Evolutionary conservation across 1,140 invertebrate genomes (phyloP), one percentile per base, ranked within the genome.

Genomic region (Drosophila yakuba): DNA sequence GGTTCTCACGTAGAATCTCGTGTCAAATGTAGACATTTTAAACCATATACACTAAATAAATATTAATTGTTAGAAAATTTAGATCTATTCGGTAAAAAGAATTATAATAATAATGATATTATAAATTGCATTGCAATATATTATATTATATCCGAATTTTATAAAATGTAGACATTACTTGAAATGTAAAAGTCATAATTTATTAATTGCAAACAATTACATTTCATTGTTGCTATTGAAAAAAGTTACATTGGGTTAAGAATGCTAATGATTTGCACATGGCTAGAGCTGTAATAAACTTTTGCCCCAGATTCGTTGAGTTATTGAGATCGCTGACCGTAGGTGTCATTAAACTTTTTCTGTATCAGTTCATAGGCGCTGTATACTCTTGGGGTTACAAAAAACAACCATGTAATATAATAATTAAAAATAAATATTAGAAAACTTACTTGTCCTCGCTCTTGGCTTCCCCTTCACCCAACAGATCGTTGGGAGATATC

Each of bases 341-440:
- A 95, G 44, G 95, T 95, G 85, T 96, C 94, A 59, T 94, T 93
- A 91, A 96, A 95, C 56, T 95, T 93, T 89, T 95, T 94, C 83
- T 96, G 95, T 63, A 95, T 93, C 80, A 95, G 94, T 72, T 95
- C 95, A 61, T 95, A 95, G 3, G 95, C 95, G 69, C 94, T 95
- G 41, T 95, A 93, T 4, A 96, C 94, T 39, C 95, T 78, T 23
- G 15, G 5, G 12, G 0, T 25, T 12, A 51, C 36, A 6, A 51
- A 56, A 51, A 45, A 51, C 1, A 20, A 32, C 17, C 44, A 45
- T 15, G 15, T 25, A 20, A 7, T 10, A 51, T 11, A 0, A 10
- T 43, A 11, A 20, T 28, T 23, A 25, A 20, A 12, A 35, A 14
- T 12, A 45, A 5, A 57, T 28, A 0, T 5, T 11, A 4, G 51